phyloP scores from a whole-genome alignment of 2,797 vertebrate species.

The Coccyzus lansbergi region DNA sequence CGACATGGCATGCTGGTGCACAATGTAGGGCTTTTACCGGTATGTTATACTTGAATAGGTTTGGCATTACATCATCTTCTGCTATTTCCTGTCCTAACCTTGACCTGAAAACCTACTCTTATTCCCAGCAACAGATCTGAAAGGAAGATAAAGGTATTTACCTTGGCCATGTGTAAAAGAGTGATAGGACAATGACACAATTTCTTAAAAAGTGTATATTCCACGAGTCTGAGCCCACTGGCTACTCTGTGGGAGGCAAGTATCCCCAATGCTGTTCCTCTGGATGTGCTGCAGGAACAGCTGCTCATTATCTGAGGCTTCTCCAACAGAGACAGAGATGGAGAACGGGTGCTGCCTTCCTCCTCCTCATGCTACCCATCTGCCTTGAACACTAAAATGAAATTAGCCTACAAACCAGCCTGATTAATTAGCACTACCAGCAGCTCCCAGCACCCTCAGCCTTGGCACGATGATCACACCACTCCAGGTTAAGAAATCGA shows the following conservation, averaged over 20 bases:
- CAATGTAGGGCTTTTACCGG: not conserved
- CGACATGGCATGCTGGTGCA: not conserved
- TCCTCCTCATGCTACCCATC: not conserved
- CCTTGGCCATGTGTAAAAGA: not conserved
- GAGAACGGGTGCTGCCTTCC: not conserved
- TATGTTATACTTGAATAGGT: conserved; percentile 12
- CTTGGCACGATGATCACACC: not conserved
- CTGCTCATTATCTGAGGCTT: not conserved
- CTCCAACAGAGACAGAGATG: not conserved
- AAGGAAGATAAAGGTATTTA: conserved; percentile 30
- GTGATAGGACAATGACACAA: not conserved
- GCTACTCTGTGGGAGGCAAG: not conserved
- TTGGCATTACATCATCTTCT: conserved; percentile 63
- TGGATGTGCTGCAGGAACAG: not conserved
- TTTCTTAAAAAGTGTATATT: not conserved
- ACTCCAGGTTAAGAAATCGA: not conserved
- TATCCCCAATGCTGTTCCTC: not conserved
- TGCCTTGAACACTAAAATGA: not conserved
- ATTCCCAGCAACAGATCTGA: not conserved
- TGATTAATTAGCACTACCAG: not conserved
- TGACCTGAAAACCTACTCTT: conserved; percentile 1
- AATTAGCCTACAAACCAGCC: not conserved
- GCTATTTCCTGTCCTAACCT: conserved; percentile 71
- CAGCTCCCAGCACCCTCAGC: not conserved
- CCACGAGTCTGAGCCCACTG: not conserved